phyloP scores from a whole-genome alignment of 2,797 vertebrate species.

The Uromys caudimaculatus region DNA sequence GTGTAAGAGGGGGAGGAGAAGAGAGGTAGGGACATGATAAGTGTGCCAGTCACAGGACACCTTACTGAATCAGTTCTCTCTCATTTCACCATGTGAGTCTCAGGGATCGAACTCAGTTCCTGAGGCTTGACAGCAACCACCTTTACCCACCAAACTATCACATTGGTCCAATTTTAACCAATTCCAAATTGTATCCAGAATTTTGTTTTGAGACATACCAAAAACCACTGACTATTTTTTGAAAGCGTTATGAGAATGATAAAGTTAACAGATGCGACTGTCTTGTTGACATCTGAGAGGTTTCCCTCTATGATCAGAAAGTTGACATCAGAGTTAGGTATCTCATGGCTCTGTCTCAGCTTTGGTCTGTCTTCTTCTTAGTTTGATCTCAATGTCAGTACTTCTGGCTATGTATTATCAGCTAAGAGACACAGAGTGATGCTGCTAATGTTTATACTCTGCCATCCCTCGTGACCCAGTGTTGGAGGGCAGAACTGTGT shows the following conservation, averaged over 20 bases:
- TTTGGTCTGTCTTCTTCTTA: not conserved
- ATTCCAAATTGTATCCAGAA: not conserved
- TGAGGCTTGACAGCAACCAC: not conserved
- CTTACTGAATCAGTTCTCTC: too few species aligned
- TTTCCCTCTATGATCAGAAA: not conserved
- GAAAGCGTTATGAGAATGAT: not conserved
- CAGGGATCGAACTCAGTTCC: not conserved
- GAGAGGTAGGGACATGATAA: not conserved
- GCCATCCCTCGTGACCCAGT: not conserved
- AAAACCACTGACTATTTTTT: not conserved
- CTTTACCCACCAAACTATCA: not conserved
- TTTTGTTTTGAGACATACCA: constrained; percentile 3
- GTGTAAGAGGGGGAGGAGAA: not conserved
- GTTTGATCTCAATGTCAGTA: not conserved
- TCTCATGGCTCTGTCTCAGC: not conserved
- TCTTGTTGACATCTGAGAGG: not conserved
- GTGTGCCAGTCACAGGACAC: not conserved
- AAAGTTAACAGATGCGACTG: not conserved
- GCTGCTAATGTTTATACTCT: not conserved
- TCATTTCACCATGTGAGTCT: not conserved
- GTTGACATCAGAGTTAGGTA: not conserved
- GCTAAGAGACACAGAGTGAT: not conserved
- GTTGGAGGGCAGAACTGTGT: not conserved
- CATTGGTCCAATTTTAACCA: not conserved
- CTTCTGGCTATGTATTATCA: not conserved